phyloP scores from a whole-genome alignment of 1,140 invertebrate species.

The Drosophila serrata region DNA sequence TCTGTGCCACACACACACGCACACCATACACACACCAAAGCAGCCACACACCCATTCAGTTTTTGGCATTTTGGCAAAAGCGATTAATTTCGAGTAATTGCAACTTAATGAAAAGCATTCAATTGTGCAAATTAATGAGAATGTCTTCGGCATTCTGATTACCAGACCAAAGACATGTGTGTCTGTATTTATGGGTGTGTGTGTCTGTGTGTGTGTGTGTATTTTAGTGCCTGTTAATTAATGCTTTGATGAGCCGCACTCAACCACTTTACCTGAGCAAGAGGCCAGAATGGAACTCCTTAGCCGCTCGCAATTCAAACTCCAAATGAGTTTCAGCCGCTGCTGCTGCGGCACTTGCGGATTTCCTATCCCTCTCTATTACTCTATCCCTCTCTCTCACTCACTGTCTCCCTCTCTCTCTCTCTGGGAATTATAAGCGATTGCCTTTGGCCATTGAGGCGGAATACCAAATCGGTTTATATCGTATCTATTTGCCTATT shows the following conservation, averaged over 20 bases:
- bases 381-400: no score
- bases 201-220: background rate
- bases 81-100: constrained; percentile 75
- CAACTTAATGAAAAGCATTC: constrained; percentile 79
- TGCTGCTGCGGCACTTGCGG: constrained; percentile 17
- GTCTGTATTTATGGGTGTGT: background rate
- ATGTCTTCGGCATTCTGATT: constrained; percentile 57
- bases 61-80: constrained; percentile 51
- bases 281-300: constrained; percentile 10
- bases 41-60: background rate
- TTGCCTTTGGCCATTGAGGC: constrained; percentile 17
- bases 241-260: constrained; percentile 48
- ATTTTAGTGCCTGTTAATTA: constrained; percentile 58
- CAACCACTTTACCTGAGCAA: constrained; percentile 20
- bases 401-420: background rate
- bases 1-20: background rate
- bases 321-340: constrained; percentile 19
- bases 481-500: constrained; percentile 32
- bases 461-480: constrained; percentile 42
- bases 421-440: constrained; percentile 22
- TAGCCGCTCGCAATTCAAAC: constrained; percentile 5
- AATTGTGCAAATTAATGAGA: constrained; percentile 78
- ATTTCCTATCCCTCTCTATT: background rate
- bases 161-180: constrained; percentile 5
- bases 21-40: background rate